phyloP scores from a whole-genome alignment of 2,888 invertebrate genomes.

The Parnassius glacialis region DNA sequence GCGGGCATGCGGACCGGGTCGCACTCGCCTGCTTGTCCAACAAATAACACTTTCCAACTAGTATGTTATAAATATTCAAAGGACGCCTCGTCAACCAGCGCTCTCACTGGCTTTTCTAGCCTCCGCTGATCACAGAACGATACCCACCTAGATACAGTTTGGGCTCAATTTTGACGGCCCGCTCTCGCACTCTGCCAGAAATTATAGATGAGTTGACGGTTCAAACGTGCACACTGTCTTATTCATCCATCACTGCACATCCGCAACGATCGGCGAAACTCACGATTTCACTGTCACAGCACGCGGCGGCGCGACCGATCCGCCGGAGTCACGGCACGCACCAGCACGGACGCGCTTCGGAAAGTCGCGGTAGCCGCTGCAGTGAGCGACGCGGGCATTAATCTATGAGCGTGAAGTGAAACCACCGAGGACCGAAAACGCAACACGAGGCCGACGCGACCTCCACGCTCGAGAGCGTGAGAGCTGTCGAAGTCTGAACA shows the following conservation, averaged over 20 bases:
- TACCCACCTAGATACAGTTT: constrained; percentile 79
- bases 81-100: constrained; percentile 48
- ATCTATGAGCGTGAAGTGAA: constrained; percentile 49
- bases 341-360: constrained; percentile 52
- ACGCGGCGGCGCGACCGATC: constrained; percentile 61
- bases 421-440: constrained; percentile 57
- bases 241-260: constrained; percentile 81
- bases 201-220: constrained; percentile 53
- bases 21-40: constrained; percentile 35
- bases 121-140: constrained; percentile 38
- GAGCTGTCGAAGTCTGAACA: constrained; percentile 67
- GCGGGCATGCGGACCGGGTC: constrained; percentile 35
- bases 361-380: constrained; percentile 55
- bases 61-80: constrained; percentile 71
- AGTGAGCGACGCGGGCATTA: constrained; percentile 43
- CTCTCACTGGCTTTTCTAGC: constrained; percentile 45
- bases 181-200: constrained; percentile 64
- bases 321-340: constrained; percentile 64
- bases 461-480: constrained; percentile 74
- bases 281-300: constrained; percentile 80
- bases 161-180: constrained; percentile 79
- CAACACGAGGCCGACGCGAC: constrained; percentile 60
- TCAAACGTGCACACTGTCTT: constrained; percentile 62
- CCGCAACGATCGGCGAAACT: constrained; percentile 70
- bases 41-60: constrained; percentile 68